phyloP scores from a whole-genome alignment of 2,888 invertebrate species.

The Erannis defoliaria region DNA sequence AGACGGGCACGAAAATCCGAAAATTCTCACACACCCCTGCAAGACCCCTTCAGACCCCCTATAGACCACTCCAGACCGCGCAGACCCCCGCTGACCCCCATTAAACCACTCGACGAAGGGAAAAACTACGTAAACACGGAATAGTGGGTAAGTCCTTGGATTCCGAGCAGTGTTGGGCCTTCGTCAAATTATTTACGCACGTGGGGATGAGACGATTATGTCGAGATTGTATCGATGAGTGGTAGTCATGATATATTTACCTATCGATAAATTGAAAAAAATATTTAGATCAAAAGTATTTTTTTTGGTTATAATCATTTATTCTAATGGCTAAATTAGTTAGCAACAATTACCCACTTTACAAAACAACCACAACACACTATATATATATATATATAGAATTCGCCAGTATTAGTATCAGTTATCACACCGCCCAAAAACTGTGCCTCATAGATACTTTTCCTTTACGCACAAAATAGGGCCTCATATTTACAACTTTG shows the following conservation, averaged over 20 bases:
- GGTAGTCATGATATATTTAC: not conserved
- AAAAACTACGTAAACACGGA: constrained; percentile 40
- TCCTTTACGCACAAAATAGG: too few relatives aligned
- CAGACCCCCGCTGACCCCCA: constrained; percentile 29
- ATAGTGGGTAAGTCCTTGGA: constrained; percentile 34
- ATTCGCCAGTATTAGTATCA: too few relatives aligned
- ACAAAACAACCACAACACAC: too few relatives aligned
- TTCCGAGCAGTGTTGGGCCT: constrained; percentile 33
- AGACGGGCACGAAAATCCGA: constrained; percentile 31
- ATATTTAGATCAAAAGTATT: not conserved
- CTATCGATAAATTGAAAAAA: not conserved
- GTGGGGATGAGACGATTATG: constrained; percentile 23
- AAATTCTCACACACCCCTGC: constrained; percentile 29
- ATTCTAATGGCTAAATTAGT: too few relatives aligned
- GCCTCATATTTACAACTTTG: too few relatives aligned
- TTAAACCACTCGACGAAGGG: constrained; percentile 34
- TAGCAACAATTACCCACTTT: too few relatives aligned
- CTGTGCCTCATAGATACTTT: too few relatives aligned
- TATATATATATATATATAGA: too few relatives aligned
- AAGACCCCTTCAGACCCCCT: constrained; percentile 5
- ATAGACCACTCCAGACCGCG: constrained; percentile 1
- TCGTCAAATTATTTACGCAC: constrained; percentile 39
- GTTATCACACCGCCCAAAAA: too few relatives aligned
- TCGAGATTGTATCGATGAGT: constrained; percentile 12
- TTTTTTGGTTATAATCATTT: too few relatives aligned